Conservation (phyloP, 2,797 vertebrate genomes). For the Typhlichthys eigenmanni region DNA sequence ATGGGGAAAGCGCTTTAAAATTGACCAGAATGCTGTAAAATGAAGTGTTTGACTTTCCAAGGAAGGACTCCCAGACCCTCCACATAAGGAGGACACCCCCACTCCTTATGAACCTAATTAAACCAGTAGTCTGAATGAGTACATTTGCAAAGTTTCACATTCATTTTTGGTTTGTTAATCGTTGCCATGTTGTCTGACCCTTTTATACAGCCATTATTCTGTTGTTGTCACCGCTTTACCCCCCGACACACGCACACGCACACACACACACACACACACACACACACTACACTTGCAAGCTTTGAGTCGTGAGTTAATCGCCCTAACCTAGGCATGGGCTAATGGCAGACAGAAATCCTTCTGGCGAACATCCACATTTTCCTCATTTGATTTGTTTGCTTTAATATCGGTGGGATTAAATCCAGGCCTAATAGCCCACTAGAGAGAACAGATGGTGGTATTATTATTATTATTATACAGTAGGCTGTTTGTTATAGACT, state of each 20-base stretch:
- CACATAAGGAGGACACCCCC: too few relatives aligned
- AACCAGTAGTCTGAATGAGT: too few relatives aligned
- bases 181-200: neutral
- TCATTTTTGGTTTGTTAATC: too few relatives aligned
- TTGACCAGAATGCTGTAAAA: too few relatives aligned
- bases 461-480: neutral
- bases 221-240: too few relatives aligned
- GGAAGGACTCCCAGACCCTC: too few relatives aligned
- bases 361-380: constrained; percentile 2
- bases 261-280: neutral
- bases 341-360: neutral
- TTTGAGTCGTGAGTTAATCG: constrained; percentile 7
- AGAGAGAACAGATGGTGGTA: neutral
- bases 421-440: neutral
- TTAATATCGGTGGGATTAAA: constrained; percentile 12
- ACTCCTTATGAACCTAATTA: too few relatives aligned
- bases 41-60: too few relatives aligned
- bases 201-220: neutral
- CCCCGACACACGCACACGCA: neutral
- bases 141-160: too few relatives aligned
- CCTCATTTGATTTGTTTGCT: constrained; percentile 3
- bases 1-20: too few relatives aligned
- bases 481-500: constrained; percentile 5
- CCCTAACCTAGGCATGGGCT: constrained; percentile 1
- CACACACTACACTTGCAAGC: constrained; percentile 31